These are phyloP conservation scores for Potorous gilbertii DNA, from an alignment of 2,797 vertebrate species.

Conservation along the genomic window DNA sequence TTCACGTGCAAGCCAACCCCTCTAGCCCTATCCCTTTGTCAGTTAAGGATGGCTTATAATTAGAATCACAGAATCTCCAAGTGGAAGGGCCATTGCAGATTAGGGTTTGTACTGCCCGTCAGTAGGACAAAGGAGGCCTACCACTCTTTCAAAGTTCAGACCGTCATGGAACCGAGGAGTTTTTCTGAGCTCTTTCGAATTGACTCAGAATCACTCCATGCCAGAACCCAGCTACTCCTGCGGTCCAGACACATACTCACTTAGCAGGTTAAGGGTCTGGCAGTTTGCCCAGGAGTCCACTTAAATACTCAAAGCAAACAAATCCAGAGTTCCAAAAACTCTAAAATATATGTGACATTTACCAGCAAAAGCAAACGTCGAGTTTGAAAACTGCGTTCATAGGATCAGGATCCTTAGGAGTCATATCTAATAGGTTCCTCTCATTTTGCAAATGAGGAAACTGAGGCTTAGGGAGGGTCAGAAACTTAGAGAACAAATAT, in stretches of 20 bases:
- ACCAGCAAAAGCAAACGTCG: constrained; percentile 55
- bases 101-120: not conserved
- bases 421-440: not conserved
- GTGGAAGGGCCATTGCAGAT: not conserved
- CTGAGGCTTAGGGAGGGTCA: not conserved
- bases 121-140: not conserved
- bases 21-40: not conserved
- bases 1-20: not conserved
- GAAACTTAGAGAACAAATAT: not conserved
- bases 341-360: constrained; percentile 71
- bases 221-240: not conserved
- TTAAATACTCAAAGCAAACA: not conserved
- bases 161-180: not conserved
- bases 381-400: constrained; percentile 58
- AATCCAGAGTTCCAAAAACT: too few relatives aligned
- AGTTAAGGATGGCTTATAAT: not conserved
- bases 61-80: not conserved
- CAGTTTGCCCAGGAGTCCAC: constrained; percentile 64
- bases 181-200: not conserved
- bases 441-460: not conserved
- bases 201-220: not conserved
- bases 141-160: not conserved
- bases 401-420: not conserved
- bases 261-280: not conserved
- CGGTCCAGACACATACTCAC: not conserved